A percentile compares a stretch with the other conserved stretches of the same genome.
phyloP scores from a whole-genome alignment of 2,888 invertebrate genomes.

The Malacosoma neustria region DNA sequence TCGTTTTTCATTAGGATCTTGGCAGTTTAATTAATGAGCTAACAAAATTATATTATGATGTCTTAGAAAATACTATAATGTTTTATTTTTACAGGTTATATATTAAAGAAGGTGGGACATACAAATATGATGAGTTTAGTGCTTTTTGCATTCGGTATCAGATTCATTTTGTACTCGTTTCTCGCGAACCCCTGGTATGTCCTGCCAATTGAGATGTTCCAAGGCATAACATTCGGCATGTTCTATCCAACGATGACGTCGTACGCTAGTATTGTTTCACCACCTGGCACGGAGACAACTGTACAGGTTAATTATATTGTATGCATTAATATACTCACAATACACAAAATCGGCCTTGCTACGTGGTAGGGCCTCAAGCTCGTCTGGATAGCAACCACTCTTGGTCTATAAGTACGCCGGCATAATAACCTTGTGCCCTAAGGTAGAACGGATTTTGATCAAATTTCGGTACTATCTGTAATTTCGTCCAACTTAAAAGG shows the following conservation, averaged over 20 bases:
- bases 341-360: no score
- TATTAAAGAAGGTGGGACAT: conserved; percentile 87
- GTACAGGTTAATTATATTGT: conserved; percentile 76
- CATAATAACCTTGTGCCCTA: no score
- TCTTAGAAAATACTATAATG: neutral
- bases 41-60: no score
- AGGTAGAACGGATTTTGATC: no score
- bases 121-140: conserved; percentile 89
- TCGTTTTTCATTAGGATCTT: no score
- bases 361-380: no score
- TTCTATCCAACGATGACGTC: conserved; percentile 93
- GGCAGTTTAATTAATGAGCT: no score
- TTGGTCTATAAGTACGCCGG: no score
- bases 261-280: conserved; percentile 88
- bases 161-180: conserved; percentile 88
- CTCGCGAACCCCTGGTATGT: conserved; percentile 88
- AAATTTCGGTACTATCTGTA: no score
- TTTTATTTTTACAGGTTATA: conserved; percentile 66
- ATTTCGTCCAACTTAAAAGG: no score
- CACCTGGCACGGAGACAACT: conserved; percentile 89
- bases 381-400: no score
- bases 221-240: conserved; percentile 92
- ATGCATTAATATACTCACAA: neutral
- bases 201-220: conserved; percentile 88
- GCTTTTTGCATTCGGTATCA: conserved; percentile 83